A percentile compares a stretch with the other conserved stretches of the same genome.
Conservation (phyloP, 2,113 vertebrate species). For the Tor tambroides region DNA sequence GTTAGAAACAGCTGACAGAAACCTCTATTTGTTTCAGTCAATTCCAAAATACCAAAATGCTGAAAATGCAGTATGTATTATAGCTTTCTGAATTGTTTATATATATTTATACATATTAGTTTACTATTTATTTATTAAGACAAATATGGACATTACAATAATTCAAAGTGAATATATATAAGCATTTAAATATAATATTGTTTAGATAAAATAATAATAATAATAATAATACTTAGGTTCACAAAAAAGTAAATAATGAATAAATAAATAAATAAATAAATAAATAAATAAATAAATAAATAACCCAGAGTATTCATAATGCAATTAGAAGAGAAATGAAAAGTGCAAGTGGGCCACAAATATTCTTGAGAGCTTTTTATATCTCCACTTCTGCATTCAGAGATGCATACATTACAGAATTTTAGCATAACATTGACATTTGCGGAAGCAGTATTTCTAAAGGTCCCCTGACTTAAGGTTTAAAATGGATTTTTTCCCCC, state of each 20-base stretch:
- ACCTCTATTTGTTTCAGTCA: not conserved
- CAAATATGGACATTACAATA: no score
- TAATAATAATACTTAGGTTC: not conserved
- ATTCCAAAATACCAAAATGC: not conserved
- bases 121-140: no score
- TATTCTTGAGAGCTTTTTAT: slow-evolving; percentile 38
- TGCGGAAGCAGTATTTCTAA: slow-evolving; percentile 42
- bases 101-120: not conserved
- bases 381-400: slow-evolving; percentile 17
- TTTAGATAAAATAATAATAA: not conserved
- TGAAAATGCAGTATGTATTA: not conserved
- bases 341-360: slow-evolving; percentile 39
- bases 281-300: not conserved
- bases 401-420: slow-evolving; percentile 46
- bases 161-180: no score
- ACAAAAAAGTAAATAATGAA: not conserved
- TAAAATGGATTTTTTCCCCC: not conserved
- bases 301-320: slow-evolving; percentile 24
- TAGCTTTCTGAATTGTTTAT: not conserved
- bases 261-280: not conserved
- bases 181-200: no score
- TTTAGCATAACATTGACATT: slow-evolving; percentile 52
- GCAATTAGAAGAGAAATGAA: slow-evolving; percentile 42
- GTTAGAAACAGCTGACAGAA: slow-evolving; percentile 24
- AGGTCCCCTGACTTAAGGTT: slow-evolving; percentile 45